Evolutionary conservation across 1,140 invertebrate genomes (phyloP), one percentile per base, ranked within the genome.

Genomic region (Zaprionus gabonicus): DNA sequence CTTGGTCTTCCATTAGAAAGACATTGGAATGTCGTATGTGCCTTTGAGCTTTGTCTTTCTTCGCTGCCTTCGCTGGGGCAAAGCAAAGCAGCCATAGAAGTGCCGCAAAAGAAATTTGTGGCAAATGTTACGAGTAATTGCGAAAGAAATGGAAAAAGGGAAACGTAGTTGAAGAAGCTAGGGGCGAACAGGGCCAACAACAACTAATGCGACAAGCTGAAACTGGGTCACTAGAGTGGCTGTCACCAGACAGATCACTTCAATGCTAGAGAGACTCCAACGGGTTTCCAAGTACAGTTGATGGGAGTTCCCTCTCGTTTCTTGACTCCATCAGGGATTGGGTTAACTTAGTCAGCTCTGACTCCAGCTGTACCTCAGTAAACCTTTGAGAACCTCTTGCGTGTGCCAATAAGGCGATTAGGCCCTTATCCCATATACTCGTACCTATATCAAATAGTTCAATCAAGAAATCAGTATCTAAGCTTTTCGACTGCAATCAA

Each of bases 1-100:
- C 84, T 88, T 87, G 81, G 83, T 88, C 83, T 87, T 87, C 84
- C 84, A 88, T 88, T 87, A 88, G 84, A 88, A 88, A 88, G 81
- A 90, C 85, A 90, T 90, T 88, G 84, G 76, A 78, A 80, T 75
- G 66, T 58, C 15, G 38, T 7, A 6, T 17, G 41, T n/a, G 41
- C 55, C 55, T 70, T 34, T 34, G 9, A 34, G 56, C 71, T 44
- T 17, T 46, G 17, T 41, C 31, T 64, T 69, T 63, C 27, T 76
- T 63, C 23, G 75, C 63, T 58, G 74, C 74, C 62, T 84, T 78
- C 71, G 82, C 62, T 34, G 3, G 44, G 13, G 44, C 44, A n/a
- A 53, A 31, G 20, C 56, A 34, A 88, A 88, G 46, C 84, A 88
- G 46, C 84, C 84, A 79, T 88, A 88, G 38, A 90, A 88, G 78